phyloP scores from a whole-genome alignment of 2,113 vertebrate species.

The Myotis yumanensis region DNA sequence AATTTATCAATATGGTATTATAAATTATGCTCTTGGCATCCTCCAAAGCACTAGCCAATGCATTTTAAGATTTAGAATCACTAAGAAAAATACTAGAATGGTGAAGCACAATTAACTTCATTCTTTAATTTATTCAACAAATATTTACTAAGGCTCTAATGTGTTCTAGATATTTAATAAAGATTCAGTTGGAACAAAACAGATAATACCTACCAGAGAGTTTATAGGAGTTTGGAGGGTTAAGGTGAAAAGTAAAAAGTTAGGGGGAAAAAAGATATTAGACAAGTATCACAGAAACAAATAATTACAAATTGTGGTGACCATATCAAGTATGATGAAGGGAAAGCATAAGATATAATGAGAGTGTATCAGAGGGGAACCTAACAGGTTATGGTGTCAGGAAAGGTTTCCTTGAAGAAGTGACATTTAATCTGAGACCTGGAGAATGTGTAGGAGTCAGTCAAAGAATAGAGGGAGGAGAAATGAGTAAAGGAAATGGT shows the following conservation, averaged over 20 bases:
- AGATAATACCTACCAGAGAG: not conserved
- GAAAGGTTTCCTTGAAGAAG: conserved; percentile 17
- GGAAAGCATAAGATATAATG: conserved; percentile 1
- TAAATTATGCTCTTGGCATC: not conserved
- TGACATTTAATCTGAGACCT: not conserved
- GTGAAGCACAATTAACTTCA: conserved; percentile 17
- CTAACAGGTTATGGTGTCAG: not conserved
- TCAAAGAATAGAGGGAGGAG: not conserved
- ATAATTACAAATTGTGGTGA: not conserved
- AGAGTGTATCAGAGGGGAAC: not conserved
- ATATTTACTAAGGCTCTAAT: conserved; percentile 43
- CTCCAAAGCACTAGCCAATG: not conserved
- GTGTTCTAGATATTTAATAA: conserved; percentile 20
- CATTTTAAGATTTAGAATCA: not conserved
- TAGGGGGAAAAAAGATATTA: conserved; percentile 14
- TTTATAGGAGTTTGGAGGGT: not conserved
- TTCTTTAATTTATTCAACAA: conserved; percentile 51
- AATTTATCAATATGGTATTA: not conserved
- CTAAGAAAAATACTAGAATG: conserved; percentile 51
- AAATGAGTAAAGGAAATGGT: not conserved
- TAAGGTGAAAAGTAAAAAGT: not conserved
- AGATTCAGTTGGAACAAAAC: conserved; percentile 42
- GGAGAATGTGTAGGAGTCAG: not conserved
- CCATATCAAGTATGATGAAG: not conserved
- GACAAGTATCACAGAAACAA: conserved; percentile 15